A percentile compares a stretch with the other conserved stretches of the same genome.
These are phyloP conservation scores for Drosophila sechellia DNA, from an alignment of 1,140 invertebrate genomes.

Conservation along the genomic window DNA sequence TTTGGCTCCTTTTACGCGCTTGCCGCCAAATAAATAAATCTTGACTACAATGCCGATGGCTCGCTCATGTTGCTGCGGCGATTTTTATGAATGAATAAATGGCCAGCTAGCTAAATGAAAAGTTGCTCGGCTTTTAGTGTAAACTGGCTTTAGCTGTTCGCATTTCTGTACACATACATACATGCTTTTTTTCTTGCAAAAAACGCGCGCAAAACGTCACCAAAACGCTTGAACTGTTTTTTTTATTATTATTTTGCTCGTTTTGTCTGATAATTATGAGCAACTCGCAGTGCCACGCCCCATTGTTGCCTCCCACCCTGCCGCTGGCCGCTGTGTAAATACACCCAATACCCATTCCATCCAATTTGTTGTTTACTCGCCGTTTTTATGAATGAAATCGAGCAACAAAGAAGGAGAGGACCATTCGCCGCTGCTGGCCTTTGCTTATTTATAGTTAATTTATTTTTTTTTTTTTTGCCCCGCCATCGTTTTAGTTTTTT, in stretches of 20 bases:
- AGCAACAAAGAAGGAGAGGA: slow-evolving; percentile 17
- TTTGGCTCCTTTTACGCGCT: slow-evolving; percentile 74
- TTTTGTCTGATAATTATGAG: slow-evolving; percentile 53
- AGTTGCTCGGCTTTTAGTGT: slow-evolving; percentile 26
- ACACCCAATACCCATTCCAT: neutral
- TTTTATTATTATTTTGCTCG: neutral
- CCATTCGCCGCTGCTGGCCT: slow-evolving; percentile 42
- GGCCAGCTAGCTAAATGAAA: slow-evolving; percentile 59
- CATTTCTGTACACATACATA: slow-evolving; percentile 4
- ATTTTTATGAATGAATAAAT: slow-evolving; percentile 79
- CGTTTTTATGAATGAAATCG: slow-evolving; percentile 55
- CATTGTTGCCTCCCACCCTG: slow-evolving; percentile 8
- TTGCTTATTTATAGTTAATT: slow-evolving; percentile 78
- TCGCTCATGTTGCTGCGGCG: slow-evolving; percentile 34
- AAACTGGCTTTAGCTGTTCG: slow-evolving; percentile 38
- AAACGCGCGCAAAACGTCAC: slow-evolving; percentile 37
- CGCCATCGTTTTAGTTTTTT: slow-evolving; percentile 38
- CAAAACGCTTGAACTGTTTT: slow-evolving; percentile 23
- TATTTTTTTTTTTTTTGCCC: slow-evolving; percentile 56
- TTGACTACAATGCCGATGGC: slow-evolving; percentile 54
- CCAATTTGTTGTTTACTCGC: slow-evolving; percentile 47
- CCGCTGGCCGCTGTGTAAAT: neutral
- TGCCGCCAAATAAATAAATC: slow-evolving; percentile 79
- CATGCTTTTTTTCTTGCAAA: slow-evolving; percentile 9
- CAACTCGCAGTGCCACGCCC: slow-evolving; percentile 37